Base-by-base conservation (phyloP, 2,888 invertebrate species). In the Drosophila subquinaria region DNA sequence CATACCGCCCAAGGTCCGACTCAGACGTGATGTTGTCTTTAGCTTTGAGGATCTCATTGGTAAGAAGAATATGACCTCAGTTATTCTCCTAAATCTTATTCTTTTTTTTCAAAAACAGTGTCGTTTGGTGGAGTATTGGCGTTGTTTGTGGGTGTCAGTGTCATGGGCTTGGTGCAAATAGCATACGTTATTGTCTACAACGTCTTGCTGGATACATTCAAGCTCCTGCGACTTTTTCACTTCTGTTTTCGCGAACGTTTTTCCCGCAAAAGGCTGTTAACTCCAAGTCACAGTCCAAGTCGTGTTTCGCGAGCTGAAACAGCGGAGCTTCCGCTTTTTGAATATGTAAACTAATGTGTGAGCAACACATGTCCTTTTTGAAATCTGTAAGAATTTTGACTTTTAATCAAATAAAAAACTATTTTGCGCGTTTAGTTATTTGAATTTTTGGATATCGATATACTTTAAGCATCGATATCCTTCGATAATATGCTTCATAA, bases 11-110 rank as follows among this genome's bases (percentile, higher is more conserved):
- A 94, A 94, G 33, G 93, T 94, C 4, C 93, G 94, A 63, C 93
- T 94, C 71, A 92, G 93, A n/a, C 91, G 94, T 23, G 94, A 94
- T 89, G 93, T 95, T 5, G 91, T 95, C 1, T 95, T 94, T 79
- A 94, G 94, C 51, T 94, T 94, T 80, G 94, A 94, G 75, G 94
- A 94, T 92, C 92, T 95, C 68, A 91, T 94, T 50, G 94, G 94
- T 94, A 86, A 8, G 30, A 2, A 8, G 2, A 30, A 30, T 8
- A 30, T 30, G 8, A 30, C 27, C 0, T 27, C 6, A n/a, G 4
- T 8, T 6, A 4, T 8, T 17, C 11, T 15, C 5, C 6, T 11
- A 0, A 20, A 5, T 2, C 15, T 0, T 13, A 30, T 13, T n/a
- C n/a, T 1, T 36, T 0, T 36, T 36, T 36, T 13, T 13, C 5